These are phyloP conservation scores for Melanotaenia nigrans DNA, from an alignment of 2,797 vertebrate genomes.

Conservation along the genomic window DNA sequence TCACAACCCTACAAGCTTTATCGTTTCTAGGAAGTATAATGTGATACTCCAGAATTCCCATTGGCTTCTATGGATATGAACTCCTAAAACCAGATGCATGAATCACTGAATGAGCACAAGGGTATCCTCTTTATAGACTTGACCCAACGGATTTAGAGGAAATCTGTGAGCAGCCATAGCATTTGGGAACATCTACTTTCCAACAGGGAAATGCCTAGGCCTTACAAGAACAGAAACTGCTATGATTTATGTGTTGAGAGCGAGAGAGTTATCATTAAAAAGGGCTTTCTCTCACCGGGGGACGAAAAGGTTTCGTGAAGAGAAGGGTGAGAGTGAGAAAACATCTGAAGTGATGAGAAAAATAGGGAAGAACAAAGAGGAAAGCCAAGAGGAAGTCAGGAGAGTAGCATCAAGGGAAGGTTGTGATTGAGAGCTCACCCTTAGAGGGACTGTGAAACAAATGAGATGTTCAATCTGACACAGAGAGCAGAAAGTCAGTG, in stretches of 20 bases:
- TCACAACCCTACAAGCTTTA: not conserved
- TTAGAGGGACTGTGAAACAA: constrained; percentile 49
- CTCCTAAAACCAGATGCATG: not conserved
- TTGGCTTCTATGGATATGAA: not conserved
- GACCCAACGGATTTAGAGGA: not conserved
- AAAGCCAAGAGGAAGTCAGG: constrained; percentile 18
- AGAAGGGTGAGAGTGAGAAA: constrained; percentile 14
- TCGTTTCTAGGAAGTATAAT: constrained; percentile 5
- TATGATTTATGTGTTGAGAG: constrained; percentile 27
- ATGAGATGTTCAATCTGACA: constrained; percentile 37
- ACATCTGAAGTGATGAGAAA: constrained; percentile 26
- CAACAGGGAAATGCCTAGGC: constrained; percentile 1
- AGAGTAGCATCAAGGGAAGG: constrained; percentile 40
- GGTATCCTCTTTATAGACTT: not conserved
- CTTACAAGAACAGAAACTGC: constrained; percentile 19
- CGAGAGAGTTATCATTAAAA: constrained; percentile 32
- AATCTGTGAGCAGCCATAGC: constrained; percentile 2
- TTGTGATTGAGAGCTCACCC: constrained; percentile 37
- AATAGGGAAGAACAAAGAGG: constrained; percentile 22
- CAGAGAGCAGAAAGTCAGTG: constrained; percentile 3
- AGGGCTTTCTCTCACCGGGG: constrained; percentile 15
- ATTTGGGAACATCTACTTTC: constrained; percentile 4
- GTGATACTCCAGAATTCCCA: not conserved
- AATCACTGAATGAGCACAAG: not conserved
- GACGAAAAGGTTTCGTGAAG: constrained; percentile 11